phyloP scores from a whole-genome alignment of 2,888 invertebrate species.

The Thelaira solivaga region DNA sequence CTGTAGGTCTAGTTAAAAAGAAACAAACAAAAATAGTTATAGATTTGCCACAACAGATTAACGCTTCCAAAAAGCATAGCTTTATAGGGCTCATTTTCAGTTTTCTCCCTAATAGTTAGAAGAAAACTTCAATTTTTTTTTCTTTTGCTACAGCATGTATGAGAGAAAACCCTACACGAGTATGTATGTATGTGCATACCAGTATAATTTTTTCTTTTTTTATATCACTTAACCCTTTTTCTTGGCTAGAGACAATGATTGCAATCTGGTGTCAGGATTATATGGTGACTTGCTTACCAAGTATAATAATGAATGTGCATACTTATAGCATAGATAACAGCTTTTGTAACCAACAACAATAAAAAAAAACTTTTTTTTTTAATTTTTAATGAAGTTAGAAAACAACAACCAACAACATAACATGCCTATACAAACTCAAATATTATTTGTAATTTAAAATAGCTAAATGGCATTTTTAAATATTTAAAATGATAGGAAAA shows the following conservation, averaged over 20 bases:
- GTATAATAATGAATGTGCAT: constrained; percentile 57
- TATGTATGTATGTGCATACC: no score
- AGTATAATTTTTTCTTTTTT: not conserved
- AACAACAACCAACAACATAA: not conserved
- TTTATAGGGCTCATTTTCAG: constrained; percentile 45
- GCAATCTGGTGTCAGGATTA: constrained; percentile 59
- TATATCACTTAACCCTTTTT: constrained; percentile 49
- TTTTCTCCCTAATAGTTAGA: constrained; percentile 40
- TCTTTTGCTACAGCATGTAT: no score
- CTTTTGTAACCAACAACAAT: constrained; percentile 9
- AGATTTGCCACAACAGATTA: constrained; percentile 62
- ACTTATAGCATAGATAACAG: constrained; percentile 44
- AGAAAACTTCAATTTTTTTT: constrained; percentile 1
- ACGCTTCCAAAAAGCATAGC: constrained; percentile 54
- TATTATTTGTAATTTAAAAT: not conserved
- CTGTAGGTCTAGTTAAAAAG: constrained; percentile 56
- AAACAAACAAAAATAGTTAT: no score
- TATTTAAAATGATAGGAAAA: constrained; percentile 1
- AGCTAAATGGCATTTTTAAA: constrained; percentile 28
- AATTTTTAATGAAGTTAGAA: constrained; percentile 56
- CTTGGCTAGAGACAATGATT: constrained; percentile 51
- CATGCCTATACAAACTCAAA: not conserved
- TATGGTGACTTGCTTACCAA: constrained; percentile 57
- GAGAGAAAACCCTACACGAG: no score
- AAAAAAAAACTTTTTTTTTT: constrained; percentile 22